phyloP scores from a whole-genome alignment of 1,140 invertebrate genomes.

The Gryllus bimaculatus region DNA sequence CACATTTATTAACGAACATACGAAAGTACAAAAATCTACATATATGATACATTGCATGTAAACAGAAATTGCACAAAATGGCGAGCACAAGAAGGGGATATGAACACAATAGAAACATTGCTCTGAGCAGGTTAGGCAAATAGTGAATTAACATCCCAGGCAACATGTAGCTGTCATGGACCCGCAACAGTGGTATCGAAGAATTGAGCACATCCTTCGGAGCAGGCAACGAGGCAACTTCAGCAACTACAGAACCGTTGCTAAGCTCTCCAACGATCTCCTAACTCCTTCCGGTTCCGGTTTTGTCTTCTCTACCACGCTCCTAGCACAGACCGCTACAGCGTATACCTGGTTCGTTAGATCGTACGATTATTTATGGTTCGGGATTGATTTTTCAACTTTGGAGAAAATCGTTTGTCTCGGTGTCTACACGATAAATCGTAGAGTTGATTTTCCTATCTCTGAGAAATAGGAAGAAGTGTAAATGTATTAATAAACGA shows the following conservation, averaged over 20 bases:
- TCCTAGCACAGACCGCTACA: too few relatives aligned
- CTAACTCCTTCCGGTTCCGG: neutral
- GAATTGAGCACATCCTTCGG: neutral
- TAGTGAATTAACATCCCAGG: neutral
- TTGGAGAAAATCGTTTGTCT: too few relatives aligned
- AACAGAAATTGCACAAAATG: neutral
- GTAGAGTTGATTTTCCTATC: too few relatives aligned
- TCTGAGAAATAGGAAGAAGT: too few relatives aligned
- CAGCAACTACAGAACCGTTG: neutral
- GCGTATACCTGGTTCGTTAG: too few relatives aligned
- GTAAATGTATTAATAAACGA: too few relatives aligned
- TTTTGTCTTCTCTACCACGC: neutral
- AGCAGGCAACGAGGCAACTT: neutral
- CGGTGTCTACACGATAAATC: too few relatives aligned
- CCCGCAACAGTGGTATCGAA: neutral
- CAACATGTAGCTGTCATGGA: too few relatives aligned
- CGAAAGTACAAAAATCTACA: neutral
- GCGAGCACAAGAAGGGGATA: neutral
- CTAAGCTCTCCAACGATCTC: neutral
- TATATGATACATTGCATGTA: neutral
- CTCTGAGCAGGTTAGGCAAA: neutral
- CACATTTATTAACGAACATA: neutral
- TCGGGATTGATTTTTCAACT: too few relatives aligned
- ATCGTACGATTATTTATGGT: too few relatives aligned
- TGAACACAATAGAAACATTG: neutral